Base-by-base conservation (phyloP, 2,888 invertebrate genomes). In the Tiliacea aurago region DNA sequence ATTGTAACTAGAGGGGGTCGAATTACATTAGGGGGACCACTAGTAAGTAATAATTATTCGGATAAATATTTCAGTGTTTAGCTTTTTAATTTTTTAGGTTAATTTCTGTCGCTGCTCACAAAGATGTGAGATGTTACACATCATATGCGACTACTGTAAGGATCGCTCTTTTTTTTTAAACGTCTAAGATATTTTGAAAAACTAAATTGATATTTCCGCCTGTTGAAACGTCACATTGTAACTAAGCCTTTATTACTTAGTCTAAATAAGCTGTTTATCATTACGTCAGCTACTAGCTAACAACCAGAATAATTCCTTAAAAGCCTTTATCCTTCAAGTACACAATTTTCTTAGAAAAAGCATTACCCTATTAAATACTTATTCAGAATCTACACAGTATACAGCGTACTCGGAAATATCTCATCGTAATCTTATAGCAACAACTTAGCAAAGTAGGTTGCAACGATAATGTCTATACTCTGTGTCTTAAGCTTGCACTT, bases 361-460 rank as follows among this genome's bases (percentile, higher is more conserved):
- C n/a, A 59, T 43, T 41, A 77, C 15, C 58, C 15, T 59, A 33
- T 33, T 18, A 64, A 33, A 71, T 67, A 56, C 51, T 66, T 69
- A 75, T 47, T 51, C 11, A 37, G 56, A 71, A 71, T 49, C 47
- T 61, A 70, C 63, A 70, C 56, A 43, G 47, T 55, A 49, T 43
- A 58, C 56, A 45, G 55, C 53, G 0, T 37, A 43, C 71, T 71
- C 33, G 23, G 62, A 69, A 72, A 76, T 80, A 79, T 80, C 55
- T 67, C 81, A 70, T 71, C 67, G 70, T 76, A 80, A 79, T 70
- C 63, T 80, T 70, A 59, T 79, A 80, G 81, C 51, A 64, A 67
- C 66, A 37, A 81, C 65, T 73, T 43, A 47, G 49, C 41, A 18
- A 80, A 68, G 59, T 68, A 71, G 67, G 76, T 65, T 76, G 28